Base-by-base conservation (phyloP, 2,113 vertebrate species). In the Reinhardtius hippoglossoides region DNA sequence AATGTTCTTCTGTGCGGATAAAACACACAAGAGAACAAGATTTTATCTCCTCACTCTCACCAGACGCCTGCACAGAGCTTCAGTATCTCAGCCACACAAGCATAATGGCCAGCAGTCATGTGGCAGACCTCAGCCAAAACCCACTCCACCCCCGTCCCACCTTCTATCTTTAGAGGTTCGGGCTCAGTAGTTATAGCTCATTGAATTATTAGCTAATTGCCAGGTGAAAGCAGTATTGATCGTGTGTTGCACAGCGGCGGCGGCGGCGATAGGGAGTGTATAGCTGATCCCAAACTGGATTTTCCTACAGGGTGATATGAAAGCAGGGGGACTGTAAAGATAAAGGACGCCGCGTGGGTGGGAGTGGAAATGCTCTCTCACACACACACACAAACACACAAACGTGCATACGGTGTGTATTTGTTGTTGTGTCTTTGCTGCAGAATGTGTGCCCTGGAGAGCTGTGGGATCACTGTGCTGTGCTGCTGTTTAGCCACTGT, bases 151-250 rank as follows among this genome's bases (percentile, higher is more conserved):
- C 0, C 40, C 16, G 0, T 44, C 67, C 12, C 18, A 40, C 18
- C 12, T 9, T 79, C 48, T 71, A 52, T 80, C 71, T 79, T 64
- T 59, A 81, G 68, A 74, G 79, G 89, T 87, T 86, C 86, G 80
- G 75, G 72, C 90, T 79, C 80, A 89, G 67, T 68, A 64, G 78
- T 52, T 81, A 81, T 31, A 89, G 76, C 88, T 92, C 74, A 87
- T 82, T 93, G 86, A 93, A 90, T 95, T 95, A 95, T 95, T 94
- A 92, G 76, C 88, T 95, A 96, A 95, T 94, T 94, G 87, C 87
- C 79, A 92, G 85, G 82, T 95, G 91, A 91, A 82, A 90, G 84
- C 80, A 69, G 23, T 93, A 94, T 94, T 95, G 94, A 94, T 94
- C 93, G 71, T 81, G 71, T 71, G 67, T 35, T 85, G 60, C 84